Evolutionary conservation across 2,113 vertebrate genomes (phyloP), one percentile per base, ranked within the genome.

Genomic region (Nymphicus hollandicus): DNA sequence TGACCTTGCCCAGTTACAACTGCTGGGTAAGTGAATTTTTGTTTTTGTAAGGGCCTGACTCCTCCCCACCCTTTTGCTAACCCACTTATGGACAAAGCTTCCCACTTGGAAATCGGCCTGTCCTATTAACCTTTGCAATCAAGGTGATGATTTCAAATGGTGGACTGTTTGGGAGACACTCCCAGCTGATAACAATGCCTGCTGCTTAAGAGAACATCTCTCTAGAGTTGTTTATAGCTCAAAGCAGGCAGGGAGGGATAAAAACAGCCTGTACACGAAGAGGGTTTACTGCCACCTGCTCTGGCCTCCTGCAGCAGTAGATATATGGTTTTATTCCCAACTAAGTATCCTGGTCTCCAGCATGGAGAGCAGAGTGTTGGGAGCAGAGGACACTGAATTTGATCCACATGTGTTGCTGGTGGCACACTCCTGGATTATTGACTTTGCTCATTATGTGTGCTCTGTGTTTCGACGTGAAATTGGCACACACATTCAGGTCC

Each of bases 21-120:
- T 93, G 87, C 89, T 93, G 79, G 79, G 46, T 93, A 74, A 96
- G 82, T 91, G 86, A 95, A 70, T 71, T 86, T 91, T 72, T 94
- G 78, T 17, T 77, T 95, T 89, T 37, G 53, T 47, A 39, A 84
- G 49, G 50, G 39, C 80, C 47, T n/a, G 66, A 44, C 82, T 95
- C 61, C 81, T 96, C 93, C 90, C 91, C 63, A 0, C 70, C 96
- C 69, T 95, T 49, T 78, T 71, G 56, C 79, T 97, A 96, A 95
- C 88, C 86, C 95, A 94, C 84, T 94, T 97, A 39, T 35, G 81
- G 79, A 60, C 68, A 88, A 89, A 94, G 52, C 83, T 85, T 93
- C 92, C 89, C 91, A 81, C 74, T 94, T 97, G 90, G 95, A 96
- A 92, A 46, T 23, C 20, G 10, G 85, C 91, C 89, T 1, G 25